phyloP scores from a whole-genome alignment of 2,888 invertebrate species.

The Microctonus hyperodae region DNA sequence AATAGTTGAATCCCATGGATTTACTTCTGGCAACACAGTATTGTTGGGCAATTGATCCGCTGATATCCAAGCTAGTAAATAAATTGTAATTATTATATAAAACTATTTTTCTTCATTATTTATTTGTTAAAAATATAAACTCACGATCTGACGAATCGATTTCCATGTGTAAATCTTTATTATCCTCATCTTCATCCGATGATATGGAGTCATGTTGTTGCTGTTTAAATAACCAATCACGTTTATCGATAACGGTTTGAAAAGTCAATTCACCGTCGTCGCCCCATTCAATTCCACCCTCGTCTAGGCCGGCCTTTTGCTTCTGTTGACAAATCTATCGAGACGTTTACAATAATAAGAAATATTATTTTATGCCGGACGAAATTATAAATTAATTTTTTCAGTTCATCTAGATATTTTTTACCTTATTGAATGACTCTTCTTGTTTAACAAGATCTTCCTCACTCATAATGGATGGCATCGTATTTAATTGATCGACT shows the following conservation, averaged over 20 bases:
- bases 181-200: conserved; percentile 65
- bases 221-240: conserved; percentile 57
- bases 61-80: conserved; percentile 49
- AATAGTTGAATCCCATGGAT: conserved; percentile 53
- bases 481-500: conserved; percentile 57
- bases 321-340: conserved; percentile 54
- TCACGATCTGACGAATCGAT: conserved; percentile 64
- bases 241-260: conserved; percentile 65
- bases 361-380: not conserved
- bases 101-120: conserved; percentile 14
- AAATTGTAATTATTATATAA: not conserved
- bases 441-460: conserved; percentile 64
- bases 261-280: conserved; percentile 64
- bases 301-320: conserved; percentile 53
- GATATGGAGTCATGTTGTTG: conserved; percentile 58
- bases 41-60: conserved; percentile 42
- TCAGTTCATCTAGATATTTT: no score
- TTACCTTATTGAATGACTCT: conserved; percentile 71
- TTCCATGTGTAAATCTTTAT: conserved; percentile 61
- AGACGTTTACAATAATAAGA: not conserved
- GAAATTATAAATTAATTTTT: no score
- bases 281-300: conserved; percentile 61
- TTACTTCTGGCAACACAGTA: conserved; percentile 45
- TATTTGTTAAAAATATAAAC: conserved; percentile 44
- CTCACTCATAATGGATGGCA: conserved; percentile 64